Evolutionary conservation across 2,797 vertebrate genomes (phyloP), one percentile per base, ranked within the genome.

Genomic region (Gymnodraco acuticeps): DNA sequence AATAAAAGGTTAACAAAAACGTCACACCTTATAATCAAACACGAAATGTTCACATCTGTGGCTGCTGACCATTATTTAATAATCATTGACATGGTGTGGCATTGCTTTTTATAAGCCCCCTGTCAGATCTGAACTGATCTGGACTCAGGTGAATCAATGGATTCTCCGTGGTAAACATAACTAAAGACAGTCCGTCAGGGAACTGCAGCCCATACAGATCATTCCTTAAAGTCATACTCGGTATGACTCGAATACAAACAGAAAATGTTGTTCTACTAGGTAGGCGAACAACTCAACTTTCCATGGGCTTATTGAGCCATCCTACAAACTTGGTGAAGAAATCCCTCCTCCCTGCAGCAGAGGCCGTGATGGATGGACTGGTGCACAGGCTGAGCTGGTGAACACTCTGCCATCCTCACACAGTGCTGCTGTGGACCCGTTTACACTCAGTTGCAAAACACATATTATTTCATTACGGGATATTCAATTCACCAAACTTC

Each of bases 381-480:
- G 84, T 88, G 84, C 87, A 72, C 91, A 89, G 91, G 91, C 73
- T 89, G 85, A 83, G 31, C 83, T 88, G 91, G 91, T 91, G 79
- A 88, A 83, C 78, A 73, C 50, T 23, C 64, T 58, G 33, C 27
- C 69, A 70, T 5, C 64, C 41, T 43, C 54, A 14, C 77, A 75
- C 48, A 5, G 62, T 51, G 31, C 20, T 63, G 64, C 50, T 76
- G 64, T 53, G 64, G 33, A 20, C 27, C 33, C 17, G 9, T 47
- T 53, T 9, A 14, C 46, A 10, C 50, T 38, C 10, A 63, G 9
- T 63, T 41, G 1, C 1, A 73, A 33, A 8, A 75, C n/a, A 58
- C 11, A 52, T n/a, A 33, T 33, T 33, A 33, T 33, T 16, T 46
- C 1, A 45, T 3, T 14, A 56, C 4, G 2, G 1, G 5, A 2